phyloP scores from a whole-genome alignment of 92 coral and sea anemone species.

The Palythoa caribaeorum region DNA sequence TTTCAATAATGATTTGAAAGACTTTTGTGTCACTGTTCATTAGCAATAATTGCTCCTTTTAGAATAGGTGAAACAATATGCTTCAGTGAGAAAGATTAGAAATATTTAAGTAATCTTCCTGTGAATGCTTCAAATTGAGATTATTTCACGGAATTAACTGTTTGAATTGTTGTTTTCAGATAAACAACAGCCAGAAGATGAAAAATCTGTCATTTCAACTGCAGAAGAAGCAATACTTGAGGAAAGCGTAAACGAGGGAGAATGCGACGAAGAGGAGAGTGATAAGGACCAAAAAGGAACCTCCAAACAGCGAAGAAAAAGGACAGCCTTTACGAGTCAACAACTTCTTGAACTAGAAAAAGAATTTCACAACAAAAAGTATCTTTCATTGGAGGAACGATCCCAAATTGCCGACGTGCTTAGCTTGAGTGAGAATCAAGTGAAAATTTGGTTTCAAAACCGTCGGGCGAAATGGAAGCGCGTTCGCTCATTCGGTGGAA shows the following conservation, averaged over 20 bases:
- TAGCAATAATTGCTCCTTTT: not conserved
- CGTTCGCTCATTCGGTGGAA: constrained; percentile 88
- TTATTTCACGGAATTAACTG: not conserved
- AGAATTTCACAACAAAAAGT: constrained; percentile 95
- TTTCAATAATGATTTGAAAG: not conserved
- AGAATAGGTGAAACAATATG: constrained; percentile 26
- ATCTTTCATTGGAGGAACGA: constrained; percentile 94
- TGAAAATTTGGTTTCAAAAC: constrained; percentile 99
- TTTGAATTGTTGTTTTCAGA: constrained; percentile 28
- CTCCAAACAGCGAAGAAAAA: constrained; percentile 88
- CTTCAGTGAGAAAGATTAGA: constrained; percentile 26
- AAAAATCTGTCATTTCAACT: constrained; percentile 34
- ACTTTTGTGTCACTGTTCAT: not conserved
- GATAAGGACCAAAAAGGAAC: constrained; percentile 64
- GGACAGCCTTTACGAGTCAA: constrained; percentile 98
- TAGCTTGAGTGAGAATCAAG: constrained; percentile 94
- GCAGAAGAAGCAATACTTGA: constrained; percentile 52
- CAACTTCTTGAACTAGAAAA: constrained; percentile 96
- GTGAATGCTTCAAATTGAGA: not conserved
- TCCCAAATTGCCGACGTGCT: constrained; percentile 92
- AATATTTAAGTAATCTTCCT: constrained; percentile 24
- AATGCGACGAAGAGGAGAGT: constrained; percentile 67
- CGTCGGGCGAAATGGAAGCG: constrained; percentile 99
- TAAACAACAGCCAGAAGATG: constrained; percentile 6
- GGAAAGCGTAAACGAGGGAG: constrained; percentile 69